Percentiles rank a stretch among this genome's conserved stretches.
These are phyloP conservation scores for Onychostoma macrolepis DNA, from an alignment of 2,113 vertebrate genomes.

Conservation along the genomic window DNA sequence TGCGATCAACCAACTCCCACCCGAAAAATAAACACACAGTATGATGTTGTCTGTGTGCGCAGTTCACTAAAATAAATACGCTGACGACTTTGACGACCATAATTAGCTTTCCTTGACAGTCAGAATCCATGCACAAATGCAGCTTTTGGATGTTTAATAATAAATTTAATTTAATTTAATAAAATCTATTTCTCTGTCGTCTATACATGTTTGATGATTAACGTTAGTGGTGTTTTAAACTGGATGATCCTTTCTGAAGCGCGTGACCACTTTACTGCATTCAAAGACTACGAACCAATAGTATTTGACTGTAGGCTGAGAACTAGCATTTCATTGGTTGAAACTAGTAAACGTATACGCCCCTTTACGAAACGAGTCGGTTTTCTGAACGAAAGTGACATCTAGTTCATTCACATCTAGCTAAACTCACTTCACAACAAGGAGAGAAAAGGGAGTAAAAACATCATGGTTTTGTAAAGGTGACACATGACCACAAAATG, in stretches of 20 bases:
- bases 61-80: background rate
- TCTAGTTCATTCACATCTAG: too few species aligned
- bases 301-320: background rate
- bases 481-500: background rate
- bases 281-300: background rate
- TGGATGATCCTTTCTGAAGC: background rate
- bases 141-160: background rate
- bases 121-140: background rate
- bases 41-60: background rate
- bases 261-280: background rate
- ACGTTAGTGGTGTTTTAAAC: background rate
- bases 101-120: background rate
- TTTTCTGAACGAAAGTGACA: too few species aligned
- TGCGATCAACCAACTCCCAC: background rate
- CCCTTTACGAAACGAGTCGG: background rate
- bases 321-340: conserved; percentile 2
- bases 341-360: background rate
- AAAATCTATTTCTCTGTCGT: background rate
- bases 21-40: conserved; percentile 24
- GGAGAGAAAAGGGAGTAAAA: background rate
- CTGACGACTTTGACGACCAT: background rate
- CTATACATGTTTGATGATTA: background rate
- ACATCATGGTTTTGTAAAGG: background rate
- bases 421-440: background rate
- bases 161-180: background rate